Percentiles rank a stretch among this genome's conserved stretches.
Evolutionary conservation across 2,888 invertebrate genomes (phyloP).

Genomic region (Meliscaeva auricollis): DNA sequence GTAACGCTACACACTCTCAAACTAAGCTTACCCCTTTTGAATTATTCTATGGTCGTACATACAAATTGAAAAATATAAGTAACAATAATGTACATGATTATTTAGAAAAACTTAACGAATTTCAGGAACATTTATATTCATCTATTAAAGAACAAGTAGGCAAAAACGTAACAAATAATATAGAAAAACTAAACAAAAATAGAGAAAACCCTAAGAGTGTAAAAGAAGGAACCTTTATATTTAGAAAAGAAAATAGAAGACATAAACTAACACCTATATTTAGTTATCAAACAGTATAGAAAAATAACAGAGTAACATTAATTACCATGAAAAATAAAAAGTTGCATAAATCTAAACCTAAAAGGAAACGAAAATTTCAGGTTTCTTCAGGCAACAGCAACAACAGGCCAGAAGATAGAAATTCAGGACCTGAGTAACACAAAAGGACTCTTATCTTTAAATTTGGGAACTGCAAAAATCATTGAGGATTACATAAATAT

Average conservation of each 20-base stretch:
- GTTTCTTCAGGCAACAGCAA: neutral
- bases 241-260: slow-evolving; percentile 23
- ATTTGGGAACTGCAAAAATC: neutral
- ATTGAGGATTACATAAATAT: neutral
- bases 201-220: neutral
- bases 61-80: slow-evolving; percentile 29
- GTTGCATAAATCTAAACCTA: slow-evolving; percentile 24
- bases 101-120: slow-evolving; percentile 40
- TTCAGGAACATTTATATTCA: slow-evolving; percentile 22
- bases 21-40: slow-evolving; percentile 31
- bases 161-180: neutral
- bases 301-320: slow-evolving; percentile 25
- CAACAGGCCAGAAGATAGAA: neutral
- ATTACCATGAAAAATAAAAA: slow-evolving; percentile 17
- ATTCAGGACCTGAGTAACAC: neutral
- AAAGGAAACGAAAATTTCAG: slow-evolving; percentile 13
- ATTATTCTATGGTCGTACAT: slow-evolving; percentile 31
- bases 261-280: slow-evolving; percentile 17
- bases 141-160: neutral
- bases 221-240: slow-evolving; percentile 4
- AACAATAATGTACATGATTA: slow-evolving; percentile 37
- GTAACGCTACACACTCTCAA: slow-evolving; percentile 31
- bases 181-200: neutral
- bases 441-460: neutral
- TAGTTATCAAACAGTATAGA: slow-evolving; percentile 12